Evolutionary conservation across 2,888 invertebrate species (phyloP).

Genomic region (Eupithecia vulgata): DNA sequence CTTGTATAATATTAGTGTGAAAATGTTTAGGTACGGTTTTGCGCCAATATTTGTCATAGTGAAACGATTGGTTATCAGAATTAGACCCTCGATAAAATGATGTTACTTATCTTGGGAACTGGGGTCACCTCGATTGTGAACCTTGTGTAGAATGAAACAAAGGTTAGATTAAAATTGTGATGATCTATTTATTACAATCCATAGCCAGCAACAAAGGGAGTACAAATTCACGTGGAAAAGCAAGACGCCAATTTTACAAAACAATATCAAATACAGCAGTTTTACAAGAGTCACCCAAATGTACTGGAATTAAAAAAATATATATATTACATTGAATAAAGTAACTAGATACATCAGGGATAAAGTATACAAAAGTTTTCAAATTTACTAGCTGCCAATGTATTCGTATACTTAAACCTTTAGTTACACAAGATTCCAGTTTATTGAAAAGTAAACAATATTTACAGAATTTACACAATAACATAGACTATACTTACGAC

Average conservation of each 20-base stretch:
- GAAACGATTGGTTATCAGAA: too few species aligned
- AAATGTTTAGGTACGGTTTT: too few species aligned
- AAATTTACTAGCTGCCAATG: conserved; percentile 16
- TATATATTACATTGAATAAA: neutral
- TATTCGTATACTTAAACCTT: neutral
- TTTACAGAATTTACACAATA: conserved; percentile 64
- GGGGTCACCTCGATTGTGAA: neutral
- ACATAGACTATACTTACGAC: conserved; percentile 8
- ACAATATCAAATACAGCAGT: conserved; percentile 28
- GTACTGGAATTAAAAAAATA: neutral
- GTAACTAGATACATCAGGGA: neutral
- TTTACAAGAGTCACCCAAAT: conserved; percentile 20
- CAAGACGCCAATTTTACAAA: conserved; percentile 38
- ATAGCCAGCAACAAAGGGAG: conserved; percentile 71
- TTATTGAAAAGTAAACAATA: conserved; percentile 50
- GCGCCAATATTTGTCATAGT: too few species aligned
- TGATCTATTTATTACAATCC: conserved; percentile 74
- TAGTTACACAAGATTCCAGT: conserved; percentile 5
- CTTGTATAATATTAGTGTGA: too few species aligned
- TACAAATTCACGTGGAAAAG: conserved; percentile 48
- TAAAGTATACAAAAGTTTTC: conserved; percentile 4
- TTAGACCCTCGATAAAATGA: too few species aligned
- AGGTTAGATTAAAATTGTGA: conserved; percentile 72
- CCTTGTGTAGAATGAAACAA: conserved; percentile 53
- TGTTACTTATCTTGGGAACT: neutral